Evolutionary conservation across 1,140 invertebrate species (phyloP), one percentile per base, ranked within the genome.

Genomic region (Planococcus citri): DNA sequence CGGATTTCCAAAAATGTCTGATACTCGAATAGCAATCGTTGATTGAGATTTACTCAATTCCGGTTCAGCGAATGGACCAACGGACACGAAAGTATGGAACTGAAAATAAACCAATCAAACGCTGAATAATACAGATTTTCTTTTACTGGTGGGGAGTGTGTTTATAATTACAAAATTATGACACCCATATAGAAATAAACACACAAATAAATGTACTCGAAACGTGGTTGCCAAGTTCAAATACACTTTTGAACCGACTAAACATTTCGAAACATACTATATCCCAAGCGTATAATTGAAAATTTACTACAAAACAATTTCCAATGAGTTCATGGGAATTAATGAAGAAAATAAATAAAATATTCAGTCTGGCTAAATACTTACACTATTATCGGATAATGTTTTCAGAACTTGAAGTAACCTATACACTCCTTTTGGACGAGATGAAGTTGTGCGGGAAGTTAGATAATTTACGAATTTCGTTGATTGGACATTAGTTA

Each of bases 391-490:
- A 1, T 78, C 81, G 17, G 87, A 84, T 12, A 93, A 80, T 27
- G 83, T 81, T 72, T 84, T 83, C n/a, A 95, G 79, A 0, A 89
- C 88, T 71, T 92, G 88, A 1, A 95, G 77, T 22, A 97, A 81
- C 70, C 87, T 83, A 51, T 86, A 85, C 12, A 88, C 89, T 29
- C 92, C 92, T 77, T 91, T 91, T 0, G 88, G 80, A 25, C 89
- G 87, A 76, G 92, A 92, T 1, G 97, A 93, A 68, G 91, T 92
- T 74, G 88, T 87, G 33, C 95, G 84, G n/a, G 88, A 92, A 41
- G 96, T 79, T 73, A 97, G 85, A 81, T 97, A 98, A 77, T 92
- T 92, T 17, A 88, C 86, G 73, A 98, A 89, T 81, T 97, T 97
- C 9, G 91, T 83, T 21, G 87, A 86, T 80, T 97, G 94, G 21